Percentiles rank a stretch among this genome's conserved stretches.
These are phyloP conservation scores for Acanthurus lineatus DNA, from an alignment of 2,797 vertebrate genomes.

Conservation along the genomic window DNA sequence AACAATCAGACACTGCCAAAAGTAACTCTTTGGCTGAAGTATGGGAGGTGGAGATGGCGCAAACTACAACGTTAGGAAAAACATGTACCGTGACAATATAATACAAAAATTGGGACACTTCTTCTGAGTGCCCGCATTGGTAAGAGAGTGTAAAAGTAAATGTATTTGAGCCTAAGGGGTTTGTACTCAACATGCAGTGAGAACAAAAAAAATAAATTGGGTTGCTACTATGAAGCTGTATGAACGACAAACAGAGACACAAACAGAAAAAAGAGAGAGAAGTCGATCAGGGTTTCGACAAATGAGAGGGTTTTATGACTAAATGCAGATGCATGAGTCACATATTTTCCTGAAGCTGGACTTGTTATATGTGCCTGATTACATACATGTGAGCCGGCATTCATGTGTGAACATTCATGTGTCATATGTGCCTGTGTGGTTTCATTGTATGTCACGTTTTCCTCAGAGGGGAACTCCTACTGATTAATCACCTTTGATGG, in stretches of 20 bases:
- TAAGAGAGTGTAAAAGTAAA: slow-evolving; percentile 34
- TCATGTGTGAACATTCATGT: slow-evolving; percentile 25
- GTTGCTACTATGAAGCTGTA: slow-evolving; percentile 5
- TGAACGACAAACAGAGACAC: neutral
- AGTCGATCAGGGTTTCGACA: slow-evolving; percentile 1
- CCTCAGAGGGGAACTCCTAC: slow-evolving; percentile 28
- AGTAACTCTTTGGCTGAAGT: slow-evolving; percentile 27
- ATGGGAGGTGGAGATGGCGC: slow-evolving; percentile 16
- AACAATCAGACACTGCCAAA: slow-evolving; percentile 51
- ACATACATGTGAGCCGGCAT: slow-evolving; percentile 13
- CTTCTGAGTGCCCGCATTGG: slow-evolving; percentile 3
- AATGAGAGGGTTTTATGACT: slow-evolving; percentile 38
- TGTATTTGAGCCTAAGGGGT: slow-evolving; percentile 2
- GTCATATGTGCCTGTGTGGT: slow-evolving; percentile 14
- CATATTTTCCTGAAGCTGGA: slow-evolving; percentile 43
- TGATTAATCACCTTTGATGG: slow-evolving; percentile 29
- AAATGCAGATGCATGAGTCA: slow-evolving; percentile 48
- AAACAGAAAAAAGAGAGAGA: slow-evolving; percentile 22
- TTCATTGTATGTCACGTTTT: slow-evolving; percentile 19
- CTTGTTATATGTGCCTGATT: slow-evolving; percentile 48
- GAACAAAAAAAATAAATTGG: slow-evolving; percentile 19
- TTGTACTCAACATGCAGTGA: slow-evolving; percentile 35
- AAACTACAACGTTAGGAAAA: slow-evolving; percentile 6
- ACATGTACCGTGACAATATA: slow-evolving; percentile 1
- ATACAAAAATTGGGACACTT: slow-evolving; percentile 4